Percentiles rank a stretch among this genome's conserved stretches.
Conservation (phyloP, 2,113 vertebrate species). For the Verasper variegatus region DNA sequence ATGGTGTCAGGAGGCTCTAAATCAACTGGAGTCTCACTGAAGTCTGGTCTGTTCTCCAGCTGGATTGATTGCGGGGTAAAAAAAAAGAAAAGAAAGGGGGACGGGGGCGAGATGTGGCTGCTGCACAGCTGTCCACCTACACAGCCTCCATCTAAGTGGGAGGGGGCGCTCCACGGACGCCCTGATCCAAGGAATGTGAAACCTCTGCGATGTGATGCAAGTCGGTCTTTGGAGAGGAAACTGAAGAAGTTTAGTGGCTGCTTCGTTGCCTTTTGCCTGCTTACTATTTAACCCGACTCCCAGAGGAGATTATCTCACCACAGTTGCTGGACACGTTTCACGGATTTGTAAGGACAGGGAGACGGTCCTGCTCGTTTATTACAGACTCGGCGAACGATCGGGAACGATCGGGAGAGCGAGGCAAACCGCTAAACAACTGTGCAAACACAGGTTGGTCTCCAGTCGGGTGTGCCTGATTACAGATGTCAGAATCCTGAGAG, state of each 20-base stretch:
- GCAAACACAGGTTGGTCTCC: constrained; percentile 68
- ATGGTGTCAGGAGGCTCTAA: constrained; percentile 42
- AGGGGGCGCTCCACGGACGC: constrained; percentile 15
- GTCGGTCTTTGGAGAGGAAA: constrained; percentile 54
- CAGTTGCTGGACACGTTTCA: constrained; percentile 57
- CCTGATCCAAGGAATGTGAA: constrained; percentile 19
- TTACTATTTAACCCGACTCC: constrained; percentile 56
- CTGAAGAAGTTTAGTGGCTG: constrained; percentile 29
- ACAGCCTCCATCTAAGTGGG: constrained; percentile 35
- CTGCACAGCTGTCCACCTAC: constrained; percentile 70
- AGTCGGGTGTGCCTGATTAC: constrained; percentile 57
- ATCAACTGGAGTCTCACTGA: constrained; percentile 44
- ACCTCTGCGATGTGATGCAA: constrained; percentile 36
- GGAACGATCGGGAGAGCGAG: constrained; percentile 35
- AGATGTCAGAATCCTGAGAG: constrained; percentile 55
- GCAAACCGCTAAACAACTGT: constrained; percentile 71
- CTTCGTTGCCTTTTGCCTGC: constrained; percentile 24
- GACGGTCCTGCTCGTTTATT: constrained; percentile 59
- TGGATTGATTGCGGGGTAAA: constrained; percentile 34
- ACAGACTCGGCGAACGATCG: constrained; percentile 47
- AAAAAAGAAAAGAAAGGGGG: neutral
- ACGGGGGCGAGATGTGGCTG: constrained; percentile 23
- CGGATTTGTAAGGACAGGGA: constrained; percentile 25
- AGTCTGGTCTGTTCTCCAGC: constrained; percentile 55
- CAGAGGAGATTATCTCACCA: constrained; percentile 37